A percentile compares a stretch with the other conserved stretches of the same genome.
Evolutionary conservation across 2,113 vertebrate genomes (phyloP).

Genomic region (Meriones unguiculatus): DNA sequence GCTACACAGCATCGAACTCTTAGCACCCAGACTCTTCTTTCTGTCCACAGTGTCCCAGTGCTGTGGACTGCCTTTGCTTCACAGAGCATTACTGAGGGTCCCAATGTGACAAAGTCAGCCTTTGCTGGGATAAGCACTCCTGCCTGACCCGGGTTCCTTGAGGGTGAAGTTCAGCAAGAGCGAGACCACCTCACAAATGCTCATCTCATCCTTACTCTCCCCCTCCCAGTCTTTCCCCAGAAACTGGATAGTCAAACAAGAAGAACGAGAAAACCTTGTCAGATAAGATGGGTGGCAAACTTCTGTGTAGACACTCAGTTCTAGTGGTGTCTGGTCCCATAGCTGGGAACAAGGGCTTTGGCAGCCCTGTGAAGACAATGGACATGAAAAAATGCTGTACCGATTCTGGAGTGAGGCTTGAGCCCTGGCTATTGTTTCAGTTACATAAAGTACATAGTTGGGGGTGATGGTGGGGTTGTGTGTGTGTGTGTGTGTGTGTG

Average conservation of each 20-base stretch:
- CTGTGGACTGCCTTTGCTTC: rapidly evolving
- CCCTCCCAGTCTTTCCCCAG: background rate
- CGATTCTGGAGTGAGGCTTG: background rate
- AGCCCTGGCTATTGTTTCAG: background rate
- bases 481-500: background rate
- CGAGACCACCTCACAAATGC: background rate
- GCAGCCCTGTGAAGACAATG: background rate
- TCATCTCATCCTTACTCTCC: background rate
- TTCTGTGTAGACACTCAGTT: background rate
- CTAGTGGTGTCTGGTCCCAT: background rate
- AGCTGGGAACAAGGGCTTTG: background rate
- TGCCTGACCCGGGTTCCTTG: background rate
- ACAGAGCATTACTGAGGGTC: too few relatives aligned
- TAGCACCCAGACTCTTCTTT: background rate
- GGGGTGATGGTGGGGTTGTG: too few relatives aligned
- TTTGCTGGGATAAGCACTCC: background rate
- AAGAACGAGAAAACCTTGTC: background rate
- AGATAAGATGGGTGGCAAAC: background rate
- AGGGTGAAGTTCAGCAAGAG: background rate
- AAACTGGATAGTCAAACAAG: background rate
- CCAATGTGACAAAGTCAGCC: background rate
- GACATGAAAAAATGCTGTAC: background rate
- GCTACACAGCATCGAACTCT: background rate
- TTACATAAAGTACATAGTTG: background rate
- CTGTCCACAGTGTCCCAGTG: background rate